A percentile compares a stretch with the other conserved stretches of the same genome.
Conservation (phyloP, 2,888 invertebrate species). For the Apomyelois bistriatella region DNA sequence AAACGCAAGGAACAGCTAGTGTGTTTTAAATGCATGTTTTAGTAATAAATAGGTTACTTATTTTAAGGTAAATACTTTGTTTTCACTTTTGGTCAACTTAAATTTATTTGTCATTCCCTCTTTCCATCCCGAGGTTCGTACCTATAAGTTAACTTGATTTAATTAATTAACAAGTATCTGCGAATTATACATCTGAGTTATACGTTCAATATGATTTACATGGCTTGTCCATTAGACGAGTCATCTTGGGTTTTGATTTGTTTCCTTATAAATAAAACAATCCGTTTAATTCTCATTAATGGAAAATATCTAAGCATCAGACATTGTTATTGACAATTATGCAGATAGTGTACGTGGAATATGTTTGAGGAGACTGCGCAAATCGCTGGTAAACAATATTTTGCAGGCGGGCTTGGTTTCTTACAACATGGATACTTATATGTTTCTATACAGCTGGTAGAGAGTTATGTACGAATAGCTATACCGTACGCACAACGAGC, state of each 20-base stretch:
- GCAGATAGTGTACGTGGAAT: constrained; percentile 44
- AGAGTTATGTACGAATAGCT: neutral
- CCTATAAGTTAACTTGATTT: too few relatives aligned
- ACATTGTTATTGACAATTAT: constrained; percentile 30
- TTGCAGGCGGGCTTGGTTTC: constrained; percentile 11
- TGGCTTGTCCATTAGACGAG: constrained; percentile 40
- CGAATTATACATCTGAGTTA: neutral
- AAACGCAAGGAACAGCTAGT: too few relatives aligned
- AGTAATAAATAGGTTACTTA: too few relatives aligned
- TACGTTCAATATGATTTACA: neutral
- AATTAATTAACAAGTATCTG: too few relatives aligned
- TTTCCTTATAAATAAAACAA: constrained; percentile 9
- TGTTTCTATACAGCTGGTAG: neutral
- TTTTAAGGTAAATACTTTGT: too few relatives aligned
- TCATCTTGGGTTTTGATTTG: constrained; percentile 47
- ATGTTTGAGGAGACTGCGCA: constrained; percentile 49
- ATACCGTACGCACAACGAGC: neutral
- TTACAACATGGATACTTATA: constrained; percentile 19
- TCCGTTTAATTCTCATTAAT: constrained; percentile 1
- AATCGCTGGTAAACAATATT: constrained; percentile 39
- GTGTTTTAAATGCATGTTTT: too few relatives aligned
- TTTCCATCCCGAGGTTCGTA: too few relatives aligned
- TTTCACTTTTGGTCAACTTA: too few relatives aligned
- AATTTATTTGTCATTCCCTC: too few relatives aligned
- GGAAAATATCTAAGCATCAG: constrained; percentile 10